A percentile compares a stretch with the other conserved stretches of the same genome.
Conservation (phyloP, 1,140 invertebrate genomes). For the Nasonia vitripennis region DNA sequence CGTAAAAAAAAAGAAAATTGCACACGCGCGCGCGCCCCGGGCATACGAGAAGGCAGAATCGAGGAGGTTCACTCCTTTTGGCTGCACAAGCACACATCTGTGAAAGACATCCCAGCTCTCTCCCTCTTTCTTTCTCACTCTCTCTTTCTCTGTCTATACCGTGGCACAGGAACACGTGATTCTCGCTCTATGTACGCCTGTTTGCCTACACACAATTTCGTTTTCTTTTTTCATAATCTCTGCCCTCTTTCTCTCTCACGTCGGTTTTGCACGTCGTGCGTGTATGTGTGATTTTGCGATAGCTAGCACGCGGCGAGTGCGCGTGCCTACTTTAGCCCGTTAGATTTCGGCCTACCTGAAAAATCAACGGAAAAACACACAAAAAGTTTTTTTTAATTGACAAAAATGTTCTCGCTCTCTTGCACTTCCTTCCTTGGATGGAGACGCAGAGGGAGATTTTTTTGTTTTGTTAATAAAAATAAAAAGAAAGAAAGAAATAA, state of each 20-base stretch:
- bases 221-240: slow-evolving; percentile 48
- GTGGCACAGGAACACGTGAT: slow-evolving; percentile 65
- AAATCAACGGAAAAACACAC: slow-evolving; percentile 63
- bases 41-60: slow-evolving; percentile 26
- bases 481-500: not conserved
- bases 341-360: slow-evolving; percentile 70
- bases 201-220: slow-evolving; percentile 57
- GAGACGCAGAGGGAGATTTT: not conserved
- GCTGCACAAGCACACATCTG: slow-evolving; percentile 25
- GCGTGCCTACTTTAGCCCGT: slow-evolving; percentile 64
- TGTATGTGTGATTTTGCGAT: not conserved
- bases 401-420: not conserved
- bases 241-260: slow-evolving; percentile 58
- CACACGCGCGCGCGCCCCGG: not conserved
- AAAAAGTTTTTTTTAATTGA: slow-evolving; percentile 4
- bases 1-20: not conserved
- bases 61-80: slow-evolving; percentile 27
- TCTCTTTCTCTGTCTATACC: slow-evolving; percentile 62
- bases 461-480: not conserved
- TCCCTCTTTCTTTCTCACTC: slow-evolving; percentile 18
- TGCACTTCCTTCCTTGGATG: not conserved
- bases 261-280: slow-evolving; percentile 19
- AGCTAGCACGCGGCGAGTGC: slow-evolving; percentile 28
- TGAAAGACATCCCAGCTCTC: slow-evolving; percentile 53
- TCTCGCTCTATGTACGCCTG: slow-evolving; percentile 56